A percentile compares a stretch with the other conserved stretches of the same genome.
phyloP scores from a whole-genome alignment of 2,113 vertebrate species.

The Corythornis cristatus region DNA sequence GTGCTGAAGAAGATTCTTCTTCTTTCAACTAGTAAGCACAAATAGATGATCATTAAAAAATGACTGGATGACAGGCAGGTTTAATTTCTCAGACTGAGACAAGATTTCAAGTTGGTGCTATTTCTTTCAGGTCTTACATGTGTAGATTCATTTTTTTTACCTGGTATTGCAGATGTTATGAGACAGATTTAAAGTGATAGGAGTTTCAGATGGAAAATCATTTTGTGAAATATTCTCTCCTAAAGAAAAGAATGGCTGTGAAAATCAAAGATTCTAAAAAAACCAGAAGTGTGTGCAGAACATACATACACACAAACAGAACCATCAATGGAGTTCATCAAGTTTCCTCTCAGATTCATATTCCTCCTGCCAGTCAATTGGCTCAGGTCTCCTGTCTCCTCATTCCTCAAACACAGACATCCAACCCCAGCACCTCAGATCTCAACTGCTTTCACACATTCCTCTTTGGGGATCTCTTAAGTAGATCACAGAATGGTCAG shows the following conservation, averaged over 20 bases:
- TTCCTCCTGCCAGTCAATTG: neutral
- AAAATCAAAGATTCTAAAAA: conserved; percentile 56
- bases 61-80: neutral
- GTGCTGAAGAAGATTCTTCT: neutral
- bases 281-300: conserved; percentile 8
- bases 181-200: conserved; percentile 76
- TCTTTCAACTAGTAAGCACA: neutral
- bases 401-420: neutral
- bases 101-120: conserved; percentile 41
- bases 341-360: neutral
- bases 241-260: conserved; percentile 70
- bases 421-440: neutral
- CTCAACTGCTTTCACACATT: neutral
- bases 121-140: conserved; percentile 18
- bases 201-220: conserved; percentile 74
- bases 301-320: neutral
- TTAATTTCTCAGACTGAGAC: conserved; percentile 3
- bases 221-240: conserved; percentile 74
- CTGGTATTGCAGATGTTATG: conserved; percentile 78
- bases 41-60: neutral
- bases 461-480: neutral
- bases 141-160: conserved; percentile 66
- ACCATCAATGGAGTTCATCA: neutral
- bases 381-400: neutral
- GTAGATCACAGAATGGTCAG: no score